Base-by-base conservation (phyloP, 2,888 invertebrate genomes). In the Orthosia incerta region DNA sequence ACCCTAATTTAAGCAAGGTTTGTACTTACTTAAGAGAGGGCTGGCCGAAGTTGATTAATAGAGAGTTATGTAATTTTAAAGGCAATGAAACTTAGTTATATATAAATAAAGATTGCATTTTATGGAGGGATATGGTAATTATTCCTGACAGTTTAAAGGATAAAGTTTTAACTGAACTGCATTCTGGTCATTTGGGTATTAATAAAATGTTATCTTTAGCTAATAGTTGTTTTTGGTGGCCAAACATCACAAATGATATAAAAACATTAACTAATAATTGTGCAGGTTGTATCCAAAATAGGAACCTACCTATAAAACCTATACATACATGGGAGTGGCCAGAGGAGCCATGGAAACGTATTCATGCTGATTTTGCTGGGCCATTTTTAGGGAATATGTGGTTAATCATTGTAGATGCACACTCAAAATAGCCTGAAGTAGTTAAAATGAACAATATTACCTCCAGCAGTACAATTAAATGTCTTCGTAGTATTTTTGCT, bases 151-250 rank as follows among this genome's bases (percentile, higher is more conserved):
- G 56, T 56, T 26, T 26, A 26, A 56, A 26, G 16, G 26, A 56
- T 56, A 26, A 56, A 26, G 56, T 56, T 56, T 56, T 56, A 26
- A 56, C 56, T 56, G 23, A 56, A 56, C 56, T 56, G 26, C 56
- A 56, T 56, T 56, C 56, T 56, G 56, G 56, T 56, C 56, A 56
- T 56, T 56, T 56, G 26, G 56, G 56, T 26, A 16, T 26, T 56
- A 56, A 56, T 56, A 56, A 26, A 56, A 56, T 56, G 56, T 56
- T 56, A 56, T 56, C 16, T 16, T 56, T 56, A 56, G 56, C 53
- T 55, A 55, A 55, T 55, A 55, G 53, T 56, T 56, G 56, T 26
- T 56, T 56, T 56, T 56, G 56, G 56, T 56, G 26, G 26, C 16
- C 26, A 56, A 56, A 26, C 26, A 26, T 2, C 26, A 26, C 26